Conservation (phyloP, 2,113 vertebrate genomes). For the Paraplagusia blochii region DNA sequence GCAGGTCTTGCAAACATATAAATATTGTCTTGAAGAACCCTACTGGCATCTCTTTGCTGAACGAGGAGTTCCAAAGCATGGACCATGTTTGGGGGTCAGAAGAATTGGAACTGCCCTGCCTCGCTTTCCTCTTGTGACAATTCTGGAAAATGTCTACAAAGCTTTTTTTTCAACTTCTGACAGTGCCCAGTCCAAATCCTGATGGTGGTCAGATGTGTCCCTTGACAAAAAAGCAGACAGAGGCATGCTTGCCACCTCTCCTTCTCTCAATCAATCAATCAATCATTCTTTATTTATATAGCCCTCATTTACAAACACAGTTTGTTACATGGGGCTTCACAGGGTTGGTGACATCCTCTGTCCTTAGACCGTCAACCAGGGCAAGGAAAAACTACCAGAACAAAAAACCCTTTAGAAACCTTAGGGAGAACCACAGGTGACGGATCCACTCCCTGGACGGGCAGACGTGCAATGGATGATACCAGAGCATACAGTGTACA, state of each 20-base stretch:
- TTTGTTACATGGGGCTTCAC: too few species aligned
- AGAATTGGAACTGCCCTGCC: slow-evolving; percentile 34
- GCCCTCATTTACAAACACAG: too few species aligned
- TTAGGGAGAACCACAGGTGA: too few species aligned
- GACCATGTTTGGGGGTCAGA: slow-evolving; percentile 44
- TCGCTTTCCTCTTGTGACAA: slow-evolving; percentile 39
- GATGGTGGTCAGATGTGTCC: not conserved
- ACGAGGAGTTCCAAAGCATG: slow-evolving; percentile 37
- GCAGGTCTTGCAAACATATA: slow-evolving; percentile 31
- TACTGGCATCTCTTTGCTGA: slow-evolving; percentile 25
- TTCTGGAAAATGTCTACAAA: slow-evolving; percentile 38
- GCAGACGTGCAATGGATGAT: too few species aligned
- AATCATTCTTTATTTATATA: too few species aligned
- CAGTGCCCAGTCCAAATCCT: not conserved
- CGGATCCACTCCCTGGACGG: too few species aligned
- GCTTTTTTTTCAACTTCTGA: slow-evolving; percentile 27
- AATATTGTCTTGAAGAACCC: slow-evolving; percentile 10
- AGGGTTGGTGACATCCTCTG: too few species aligned
- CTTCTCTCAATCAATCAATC: too few species aligned
- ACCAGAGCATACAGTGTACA: too few species aligned
- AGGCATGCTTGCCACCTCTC: slow-evolving; percentile 41
- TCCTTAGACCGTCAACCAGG: too few species aligned
- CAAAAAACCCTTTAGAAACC: too few species aligned
- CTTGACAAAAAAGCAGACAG: slow-evolving; percentile 26
- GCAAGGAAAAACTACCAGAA: too few species aligned